Conservation (phyloP, 2,113 vertebrate genomes). For the Boulengeromyrus knoepffleri region DNA sequence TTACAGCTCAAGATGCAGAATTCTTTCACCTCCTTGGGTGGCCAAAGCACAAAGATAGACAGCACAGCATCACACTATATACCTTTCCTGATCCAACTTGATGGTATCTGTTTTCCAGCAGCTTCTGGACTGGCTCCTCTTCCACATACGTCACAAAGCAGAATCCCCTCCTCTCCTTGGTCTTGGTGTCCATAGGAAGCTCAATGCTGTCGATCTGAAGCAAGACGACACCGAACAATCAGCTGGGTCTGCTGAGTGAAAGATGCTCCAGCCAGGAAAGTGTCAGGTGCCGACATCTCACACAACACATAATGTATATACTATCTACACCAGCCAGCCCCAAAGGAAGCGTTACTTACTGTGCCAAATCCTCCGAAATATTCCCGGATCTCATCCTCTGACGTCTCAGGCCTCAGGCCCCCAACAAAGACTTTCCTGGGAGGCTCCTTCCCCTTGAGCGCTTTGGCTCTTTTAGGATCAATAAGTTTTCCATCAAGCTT, state of each 20-base stretch:
- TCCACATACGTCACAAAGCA: slow-evolving; percentile 80
- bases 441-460: slow-evolving; percentile 77
- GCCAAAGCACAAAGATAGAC: neutral
- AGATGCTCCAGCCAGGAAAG: neutral
- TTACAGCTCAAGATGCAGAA: neutral
- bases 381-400: slow-evolving; percentile 79
- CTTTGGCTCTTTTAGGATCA: slow-evolving; percentile 82
- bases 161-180: slow-evolving; percentile 79
- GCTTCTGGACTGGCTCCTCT: slow-evolving; percentile 80
- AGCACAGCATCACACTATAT: neutral
- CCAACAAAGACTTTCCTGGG: slow-evolving; percentile 85
- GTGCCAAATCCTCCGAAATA: slow-evolving; percentile 79
- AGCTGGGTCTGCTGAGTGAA: neutral
- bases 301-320: neutral
- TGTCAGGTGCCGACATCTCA: neutral
- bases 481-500: slow-evolving; percentile 81
- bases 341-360: slow-evolving; percentile 40
- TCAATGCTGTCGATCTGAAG: slow-evolving; percentile 82
- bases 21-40: neutral
- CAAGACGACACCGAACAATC: neutral
- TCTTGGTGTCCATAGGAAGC: slow-evolving; percentile 82
- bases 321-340: neutral
- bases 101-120: slow-evolving; percentile 82
- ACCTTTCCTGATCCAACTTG: slow-evolving; percentile 85
- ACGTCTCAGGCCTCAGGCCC: slow-evolving; percentile 77